Percentiles rank a stretch among this genome's conserved stretches.
Conservation (phyloP, 1,140 invertebrate genomes). For the Steinernema khuongi region DNA sequence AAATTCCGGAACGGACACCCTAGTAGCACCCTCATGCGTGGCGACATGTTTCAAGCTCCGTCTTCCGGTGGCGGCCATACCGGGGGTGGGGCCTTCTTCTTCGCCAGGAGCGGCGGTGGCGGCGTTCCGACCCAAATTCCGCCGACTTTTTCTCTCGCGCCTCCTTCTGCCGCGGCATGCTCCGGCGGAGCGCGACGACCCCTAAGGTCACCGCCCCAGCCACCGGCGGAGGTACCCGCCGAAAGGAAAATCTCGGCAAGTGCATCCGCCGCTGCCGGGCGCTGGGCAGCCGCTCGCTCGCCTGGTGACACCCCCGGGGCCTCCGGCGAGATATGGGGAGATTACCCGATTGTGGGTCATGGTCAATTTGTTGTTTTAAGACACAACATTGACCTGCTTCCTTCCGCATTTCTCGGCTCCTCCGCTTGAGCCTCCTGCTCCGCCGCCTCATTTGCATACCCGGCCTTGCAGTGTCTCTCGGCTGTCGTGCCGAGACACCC, state of each 20-base stretch:
- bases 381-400: slow-evolving; percentile 14
- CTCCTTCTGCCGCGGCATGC: neutral
- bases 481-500: too few species aligned
- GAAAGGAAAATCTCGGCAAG: slow-evolving; percentile 11
- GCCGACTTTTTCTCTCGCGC: slow-evolving; percentile 9
- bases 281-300: neutral
- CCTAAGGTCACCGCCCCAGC: slow-evolving; percentile 16
- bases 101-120: neutral
- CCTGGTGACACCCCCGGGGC: neutral
- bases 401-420: neutral
- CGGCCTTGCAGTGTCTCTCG: too few species aligned
- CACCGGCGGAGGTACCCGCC: slow-evolving; percentile 9
- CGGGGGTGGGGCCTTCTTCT: slow-evolving; percentile 14
- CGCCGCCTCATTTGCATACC: neutral
- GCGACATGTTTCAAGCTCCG: too few species aligned
- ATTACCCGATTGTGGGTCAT: slow-evolving; percentile 16
- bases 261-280: neutral
- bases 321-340: slow-evolving; percentile 14
- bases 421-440: neutral
- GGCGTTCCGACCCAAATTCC: slow-evolving; percentile 4
- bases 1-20: too few species aligned
- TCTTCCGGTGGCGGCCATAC: slow-evolving; percentile 9
- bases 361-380: slow-evolving; percentile 12
- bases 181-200: slow-evolving; percentile 4
- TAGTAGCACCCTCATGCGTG: too few species aligned